phyloP scores from a whole-genome alignment of 1,140 invertebrate species.

The Cydia fagiglandana region DNA sequence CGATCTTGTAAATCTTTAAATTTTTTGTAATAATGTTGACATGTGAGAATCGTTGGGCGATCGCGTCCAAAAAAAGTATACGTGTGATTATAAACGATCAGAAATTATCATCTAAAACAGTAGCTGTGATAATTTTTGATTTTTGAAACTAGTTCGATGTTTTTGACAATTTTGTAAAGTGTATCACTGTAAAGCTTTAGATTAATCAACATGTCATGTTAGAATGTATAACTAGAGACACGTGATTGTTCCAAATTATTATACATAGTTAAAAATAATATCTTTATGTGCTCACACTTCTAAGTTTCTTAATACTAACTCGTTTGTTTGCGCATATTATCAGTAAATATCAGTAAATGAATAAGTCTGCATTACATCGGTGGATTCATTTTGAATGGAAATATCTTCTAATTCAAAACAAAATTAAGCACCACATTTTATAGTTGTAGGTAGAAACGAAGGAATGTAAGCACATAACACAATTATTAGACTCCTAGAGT shows the following conservation, averaged over 20 bases:
- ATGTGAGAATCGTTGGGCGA: conserved; percentile 70
- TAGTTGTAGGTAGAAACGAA: conserved; percentile 8
- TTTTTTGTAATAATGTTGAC: conserved; percentile 25
- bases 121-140: conserved; percentile 60
- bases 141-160: conserved; percentile 65
- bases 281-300: conserved; percentile 49
- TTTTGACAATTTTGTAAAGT: conserved; percentile 68
- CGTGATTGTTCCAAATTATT: conserved; percentile 60
- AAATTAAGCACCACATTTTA: background rate
- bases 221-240: conserved; percentile 66
- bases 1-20: background rate
- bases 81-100: conserved; percentile 52
- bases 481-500: conserved; percentile 64
- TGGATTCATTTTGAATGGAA: background rate
- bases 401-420: background rate
- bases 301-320: conserved; percentile 34
- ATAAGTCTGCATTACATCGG: too few relatives aligned
- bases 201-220: conserved; percentile 71
- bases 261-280: conserved; percentile 45
- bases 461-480: conserved; percentile 50
- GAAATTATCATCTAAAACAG: conserved; percentile 49
- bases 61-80: conserved; percentile 68
- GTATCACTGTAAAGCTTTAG: conserved; percentile 74
- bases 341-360: too few relatives aligned
- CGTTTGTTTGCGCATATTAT: background rate